Evolutionary conservation across 2,888 invertebrate species (phyloP), one percentile per base, ranked within the genome.

Genomic region (Rotaria sp.): DNA sequence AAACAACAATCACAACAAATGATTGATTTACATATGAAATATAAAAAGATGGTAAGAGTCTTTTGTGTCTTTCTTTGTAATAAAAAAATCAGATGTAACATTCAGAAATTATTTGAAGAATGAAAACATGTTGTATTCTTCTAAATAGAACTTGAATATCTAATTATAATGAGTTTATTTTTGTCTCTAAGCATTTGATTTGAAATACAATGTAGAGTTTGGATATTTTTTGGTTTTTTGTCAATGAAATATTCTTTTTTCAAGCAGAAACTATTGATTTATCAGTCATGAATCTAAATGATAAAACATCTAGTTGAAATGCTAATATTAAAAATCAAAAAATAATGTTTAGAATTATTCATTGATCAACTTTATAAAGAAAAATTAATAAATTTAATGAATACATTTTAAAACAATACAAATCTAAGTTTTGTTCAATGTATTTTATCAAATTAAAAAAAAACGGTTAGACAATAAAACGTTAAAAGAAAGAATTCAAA

Each of bases 401-500:
- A 90, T 24, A 97, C 97, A 21, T 91, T 93, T 45, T 45, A 10
- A 41, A 94, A 96, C 88, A 98, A 99, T 91, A 99, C 99, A 75
- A 97, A 97, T 92, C 99, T 99, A 4, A 99, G 99, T 93, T 99
- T 99, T 92, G 98, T 99, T 87, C 94, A 99, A 90, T 99, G 99
- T 92, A 99, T 99, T 92, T 98, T 99, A 91, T 99, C 99, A 86
- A 99, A 99, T 92, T 97, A 99, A 92, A 98, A 99, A 92, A 99
- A 99, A 93, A 48, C 8, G 48, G 48, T 48, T 48, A 48, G 48
- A 48, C 1, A 48, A 48, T 11, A 48, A 48, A 48, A 48, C 13
- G 13, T 48, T 48, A 48, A 45, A 45, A 45, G 45, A 45, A 45
- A 45, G 45, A 45, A 45, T 45, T 45, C 45, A 45, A 45, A 45